Conservation (phyloP, 23 tunicate species). For the Trididemnum miniatum region DNA sequence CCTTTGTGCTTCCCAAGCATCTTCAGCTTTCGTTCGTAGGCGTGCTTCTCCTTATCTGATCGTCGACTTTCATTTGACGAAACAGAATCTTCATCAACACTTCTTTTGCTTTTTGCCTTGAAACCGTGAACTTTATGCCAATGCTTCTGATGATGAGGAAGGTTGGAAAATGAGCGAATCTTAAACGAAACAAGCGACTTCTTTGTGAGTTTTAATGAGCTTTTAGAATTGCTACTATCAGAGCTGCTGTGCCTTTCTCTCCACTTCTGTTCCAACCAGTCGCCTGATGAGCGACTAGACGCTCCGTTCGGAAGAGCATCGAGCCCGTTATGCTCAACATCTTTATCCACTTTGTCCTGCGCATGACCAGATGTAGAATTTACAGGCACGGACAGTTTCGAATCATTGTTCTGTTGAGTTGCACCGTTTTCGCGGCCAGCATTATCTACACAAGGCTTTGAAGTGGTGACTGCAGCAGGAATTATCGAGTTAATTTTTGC, state of each 20-base stretch:
- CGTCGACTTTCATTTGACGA: constrained; percentile 66
- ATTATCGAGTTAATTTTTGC: background rate
- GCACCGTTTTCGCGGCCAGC: too few species aligned
- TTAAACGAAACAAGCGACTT: constrained; percentile 41
- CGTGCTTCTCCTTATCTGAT: constrained; percentile 36
- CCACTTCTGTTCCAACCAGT: constrained; percentile 17
- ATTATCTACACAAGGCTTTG: background rate
- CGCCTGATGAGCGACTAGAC: background rate
- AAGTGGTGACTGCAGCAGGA: background rate
- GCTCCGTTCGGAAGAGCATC: background rate
- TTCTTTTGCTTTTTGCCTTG: background rate
- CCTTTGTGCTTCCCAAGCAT: constrained; percentile 40
- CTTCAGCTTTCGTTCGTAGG: constrained; percentile 32
- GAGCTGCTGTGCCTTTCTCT: constrained; percentile 32
- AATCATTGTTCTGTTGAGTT: background rate
- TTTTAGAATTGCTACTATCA: background rate
- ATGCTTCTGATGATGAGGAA: constrained; percentile 58
- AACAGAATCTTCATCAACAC: constrained; percentile 36
- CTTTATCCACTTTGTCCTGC: background rate
- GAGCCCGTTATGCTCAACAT: background rate
- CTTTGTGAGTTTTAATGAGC: background rate
- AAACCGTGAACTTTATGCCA: constrained; percentile 52
- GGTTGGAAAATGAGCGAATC: constrained; percentile 35
- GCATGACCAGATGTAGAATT: background rate
- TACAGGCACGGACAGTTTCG: background rate